Conservation (phyloP, 2,113 vertebrate species). For the Chlamydotis undulata region DNA sequence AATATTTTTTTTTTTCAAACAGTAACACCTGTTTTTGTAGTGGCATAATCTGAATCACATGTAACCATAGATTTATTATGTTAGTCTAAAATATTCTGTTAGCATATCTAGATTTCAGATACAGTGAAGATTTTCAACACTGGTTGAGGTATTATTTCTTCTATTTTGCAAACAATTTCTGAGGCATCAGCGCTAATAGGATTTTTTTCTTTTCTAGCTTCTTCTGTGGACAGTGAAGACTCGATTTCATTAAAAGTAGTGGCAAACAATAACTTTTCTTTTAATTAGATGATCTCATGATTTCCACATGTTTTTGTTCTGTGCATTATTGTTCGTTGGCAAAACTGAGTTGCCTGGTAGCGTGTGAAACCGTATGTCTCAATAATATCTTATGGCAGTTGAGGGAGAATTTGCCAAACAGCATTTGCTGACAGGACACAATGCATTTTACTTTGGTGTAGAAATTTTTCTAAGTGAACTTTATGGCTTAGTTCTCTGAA, state of each 20-base stretch:
- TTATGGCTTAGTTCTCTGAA: not conserved
- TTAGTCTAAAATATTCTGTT: not conserved
- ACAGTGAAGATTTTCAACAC: not conserved
- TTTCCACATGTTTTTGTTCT: conserved; percentile 20
- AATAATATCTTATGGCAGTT: conserved; percentile 43
- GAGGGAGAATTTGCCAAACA: conserved; percentile 37
- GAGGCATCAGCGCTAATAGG: not conserved
- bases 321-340: conserved; percentile 34
- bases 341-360: conserved; percentile 19
- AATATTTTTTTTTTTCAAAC: not conserved
- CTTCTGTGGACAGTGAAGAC: not conserved
- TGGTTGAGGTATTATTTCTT: not conserved
- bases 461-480: conserved; percentile 22
- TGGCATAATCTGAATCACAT: not conserved
- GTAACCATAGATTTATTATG: not conserved
- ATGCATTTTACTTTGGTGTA: conserved; percentile 18
- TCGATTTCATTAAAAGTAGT: conserved; percentile 21
- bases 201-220: conserved; percentile 10
- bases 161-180: not conserved
- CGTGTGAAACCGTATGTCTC: conserved; percentile 59
- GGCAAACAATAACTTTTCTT: conserved; percentile 29
- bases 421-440: conserved; percentile 33
- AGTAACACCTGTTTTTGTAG: not conserved
- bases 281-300: conserved; percentile 59
- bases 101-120: not conserved